phyloP scores from a whole-genome alignment of 2,113 vertebrate species.

The Alces alces region DNA sequence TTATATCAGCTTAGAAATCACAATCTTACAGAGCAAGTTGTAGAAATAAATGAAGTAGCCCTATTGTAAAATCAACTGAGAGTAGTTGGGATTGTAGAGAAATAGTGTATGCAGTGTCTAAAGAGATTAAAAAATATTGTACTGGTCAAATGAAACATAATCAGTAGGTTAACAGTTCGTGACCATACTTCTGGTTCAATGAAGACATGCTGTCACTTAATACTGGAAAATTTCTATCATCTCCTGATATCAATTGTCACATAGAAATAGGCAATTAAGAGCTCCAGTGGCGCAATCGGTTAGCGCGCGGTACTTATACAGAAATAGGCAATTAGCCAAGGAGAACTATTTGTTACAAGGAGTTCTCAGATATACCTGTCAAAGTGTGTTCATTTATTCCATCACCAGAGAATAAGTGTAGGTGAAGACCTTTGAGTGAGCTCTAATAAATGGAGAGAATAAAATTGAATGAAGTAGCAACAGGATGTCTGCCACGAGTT shows the following conservation, averaged over 20 bases:
- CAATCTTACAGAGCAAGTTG: neutral
- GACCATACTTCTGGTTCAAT: neutral
- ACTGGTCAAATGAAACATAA: neutral
- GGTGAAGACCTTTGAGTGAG: neutral
- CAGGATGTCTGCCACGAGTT: neutral
- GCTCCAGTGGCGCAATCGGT: too few relatives aligned
- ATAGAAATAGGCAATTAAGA: slow-evolving; percentile 6
- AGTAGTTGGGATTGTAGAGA: neutral
- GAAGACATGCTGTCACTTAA: neutral
- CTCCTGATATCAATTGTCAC: neutral
- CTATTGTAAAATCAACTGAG: neutral
- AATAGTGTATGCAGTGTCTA: neutral
- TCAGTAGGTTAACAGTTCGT: neutral
- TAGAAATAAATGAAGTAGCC: neutral
- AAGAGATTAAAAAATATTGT: neutral
- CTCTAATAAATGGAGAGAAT: slow-evolving; percentile 15
- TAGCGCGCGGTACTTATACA: too few relatives aligned
- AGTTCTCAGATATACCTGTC: neutral
- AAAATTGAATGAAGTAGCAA: slow-evolving; percentile 20
- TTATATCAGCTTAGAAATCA: neutral
- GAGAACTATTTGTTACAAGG: neutral
- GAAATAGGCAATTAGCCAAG: neutral
- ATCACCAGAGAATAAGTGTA: slow-evolving; percentile 11
- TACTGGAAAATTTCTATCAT: neutral
- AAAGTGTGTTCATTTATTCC: neutral